Evolutionary conservation across 1,140 invertebrate genomes (phyloP).

Genomic region (Patella vulgata): DNA sequence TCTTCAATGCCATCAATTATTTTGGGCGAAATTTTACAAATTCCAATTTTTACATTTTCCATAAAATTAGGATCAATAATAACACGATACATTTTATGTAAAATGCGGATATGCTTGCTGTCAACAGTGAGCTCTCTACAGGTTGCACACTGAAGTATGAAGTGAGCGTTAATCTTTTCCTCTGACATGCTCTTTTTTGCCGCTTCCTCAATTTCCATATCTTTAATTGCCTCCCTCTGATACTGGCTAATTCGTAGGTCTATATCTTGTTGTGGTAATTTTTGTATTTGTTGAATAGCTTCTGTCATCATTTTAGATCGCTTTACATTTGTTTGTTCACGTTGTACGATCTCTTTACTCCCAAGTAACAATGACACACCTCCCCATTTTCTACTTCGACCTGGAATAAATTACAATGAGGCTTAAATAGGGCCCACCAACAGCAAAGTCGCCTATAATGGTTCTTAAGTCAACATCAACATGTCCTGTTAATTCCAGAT

Average conservation of each 20-base stretch:
- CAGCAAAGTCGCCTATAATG: too few species aligned
- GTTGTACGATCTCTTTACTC: conserved; percentile 9
- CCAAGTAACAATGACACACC: conserved; percentile 24
- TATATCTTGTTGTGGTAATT: conserved; percentile 10
- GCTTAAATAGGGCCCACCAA: too few species aligned
- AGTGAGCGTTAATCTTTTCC: not conserved
- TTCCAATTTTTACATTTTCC: too few species aligned
- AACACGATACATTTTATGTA: conserved; percentile 11
- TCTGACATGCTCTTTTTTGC: conserved; percentile 1
- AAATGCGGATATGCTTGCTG: conserved; percentile 8
- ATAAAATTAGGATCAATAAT: conserved; percentile 6
- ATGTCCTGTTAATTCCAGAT: too few species aligned
- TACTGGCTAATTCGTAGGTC: not conserved
- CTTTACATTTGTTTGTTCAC: conserved; percentile 18
- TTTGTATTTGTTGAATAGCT: conserved; percentile 15
- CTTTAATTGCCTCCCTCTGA: conserved; percentile 14
- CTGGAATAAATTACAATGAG: too few species aligned
- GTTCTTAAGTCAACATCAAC: too few species aligned
- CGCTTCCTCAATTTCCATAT: conserved; percentile 3
- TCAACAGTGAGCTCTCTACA: not conserved
- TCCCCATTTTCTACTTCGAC: conserved; percentile 24
- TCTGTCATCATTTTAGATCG: conserved; percentile 22
- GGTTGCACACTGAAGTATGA: not conserved
- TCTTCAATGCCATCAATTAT: not conserved
- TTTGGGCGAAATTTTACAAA: not conserved